Evolutionary conservation across 2,888 invertebrate genomes (phyloP), one percentile per base, ranked within the genome.

Genomic region (Myathropa florea): DNA sequence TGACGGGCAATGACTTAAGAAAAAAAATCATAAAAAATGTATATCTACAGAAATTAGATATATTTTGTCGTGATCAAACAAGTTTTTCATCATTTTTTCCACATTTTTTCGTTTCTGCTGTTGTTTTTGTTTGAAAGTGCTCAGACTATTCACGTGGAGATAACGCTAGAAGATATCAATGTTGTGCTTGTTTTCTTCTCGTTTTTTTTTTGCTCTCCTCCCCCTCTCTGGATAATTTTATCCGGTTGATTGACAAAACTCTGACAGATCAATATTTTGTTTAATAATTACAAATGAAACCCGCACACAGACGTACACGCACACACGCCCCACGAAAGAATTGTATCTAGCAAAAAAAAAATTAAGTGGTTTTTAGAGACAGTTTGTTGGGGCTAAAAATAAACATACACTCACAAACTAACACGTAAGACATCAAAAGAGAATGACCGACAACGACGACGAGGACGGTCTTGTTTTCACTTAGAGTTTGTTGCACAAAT

Each of bases 311-410:
- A 18, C 18, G 18, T 18, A 18, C 18, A 18, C 18, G 18, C 46
- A 46, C 18, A 46, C 6, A 46, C 4, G 0, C 7, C 59, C n/a
- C n/a, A n/a, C n/a, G 61, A 72, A 67, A 55, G 61, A 33, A 30
- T 28, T 23, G 28, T 61, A 72, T 70, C 12, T 14, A 55, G 23
- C 14, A 24, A 55, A 72, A 46, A 59, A 68, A 33, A 75, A 59
- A 33, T 18, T 10, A 33, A 63, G 72, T 72, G 30, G 64, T 39
- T 64, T 55, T 46, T 46, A 18, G 39, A 64, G 64, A 72, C 59
- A 76, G 46, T 76, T 67, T 39, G 57, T 46, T 67, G 46, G 60
- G 10, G 23, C 75, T 67, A 60, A 76, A 46, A 67, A 76, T 57
- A 75, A 36, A 46, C 46, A 7, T 33, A 33, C 46, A 46, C 46